Conservation (phyloP, 2,797 vertebrate genomes). For the Margarornis squamiger region DNA sequence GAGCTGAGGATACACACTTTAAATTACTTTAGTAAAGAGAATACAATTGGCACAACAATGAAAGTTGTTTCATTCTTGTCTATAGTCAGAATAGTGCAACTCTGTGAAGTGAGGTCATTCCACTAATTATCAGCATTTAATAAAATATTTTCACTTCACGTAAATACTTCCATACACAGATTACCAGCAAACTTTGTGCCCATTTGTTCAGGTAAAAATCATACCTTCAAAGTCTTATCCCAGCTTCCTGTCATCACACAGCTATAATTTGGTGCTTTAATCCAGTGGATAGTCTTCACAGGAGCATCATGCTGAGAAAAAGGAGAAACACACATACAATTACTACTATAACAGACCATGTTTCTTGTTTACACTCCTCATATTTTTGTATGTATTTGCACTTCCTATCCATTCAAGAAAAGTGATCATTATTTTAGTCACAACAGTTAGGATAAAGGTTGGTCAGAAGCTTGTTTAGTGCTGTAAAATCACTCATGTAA, state of each 20-base stretch:
- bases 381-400: background rate
- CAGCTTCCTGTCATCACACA: constrained; percentile 98
- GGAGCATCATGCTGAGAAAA: constrained; percentile 90
- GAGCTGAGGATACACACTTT: background rate
- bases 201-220: background rate
- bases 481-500: background rate
- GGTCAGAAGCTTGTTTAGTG: background rate
- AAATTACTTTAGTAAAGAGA: background rate
- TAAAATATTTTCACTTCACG: background rate
- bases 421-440: background rate
- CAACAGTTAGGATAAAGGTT: background rate
- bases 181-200: background rate
- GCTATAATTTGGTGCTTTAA: constrained; percentile 98
- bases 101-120: background rate
- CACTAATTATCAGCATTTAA: background rate
- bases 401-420: background rate
- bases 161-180: background rate
- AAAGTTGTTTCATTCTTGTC: background rate
- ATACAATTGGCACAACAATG: background rate
- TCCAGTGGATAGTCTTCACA: constrained; percentile 96
- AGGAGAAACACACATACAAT: background rate
- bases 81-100: background rate
- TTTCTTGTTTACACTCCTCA: background rate
- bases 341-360: background rate
- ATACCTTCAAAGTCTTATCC: constrained; percentile 98